phyloP scores from a whole-genome alignment of 2,797 vertebrate species.

The Lagodon rhomboides region DNA sequence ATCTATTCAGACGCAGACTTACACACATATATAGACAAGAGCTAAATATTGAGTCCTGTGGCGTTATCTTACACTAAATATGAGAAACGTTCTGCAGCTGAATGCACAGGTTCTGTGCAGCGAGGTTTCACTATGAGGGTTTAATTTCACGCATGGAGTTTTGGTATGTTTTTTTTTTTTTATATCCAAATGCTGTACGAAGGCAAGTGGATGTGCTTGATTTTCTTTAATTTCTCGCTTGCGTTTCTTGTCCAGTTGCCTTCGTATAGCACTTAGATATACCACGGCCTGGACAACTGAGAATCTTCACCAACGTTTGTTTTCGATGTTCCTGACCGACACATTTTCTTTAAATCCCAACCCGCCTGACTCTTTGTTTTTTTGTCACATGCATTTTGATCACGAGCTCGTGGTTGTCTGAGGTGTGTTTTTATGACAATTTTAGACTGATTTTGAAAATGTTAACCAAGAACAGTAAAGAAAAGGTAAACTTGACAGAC shows the following conservation, averaged over 20 bases:
- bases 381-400: constrained; percentile 2
- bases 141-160: neutral
- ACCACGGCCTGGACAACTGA: too few species aligned
- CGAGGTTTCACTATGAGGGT: constrained; percentile 6
- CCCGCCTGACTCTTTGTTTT: neutral
- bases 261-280: too few species aligned
- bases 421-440: neutral
- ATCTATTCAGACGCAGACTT: neutral
- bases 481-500: constrained; percentile 9
- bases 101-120: constrained; percentile 11
- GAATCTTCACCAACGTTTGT: neutral
- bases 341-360: neutral
- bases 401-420: neutral
- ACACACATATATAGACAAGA: constrained; percentile 4
- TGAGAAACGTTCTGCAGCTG: constrained; percentile 16
- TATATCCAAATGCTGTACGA: too few species aligned
- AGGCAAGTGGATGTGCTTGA: too few species aligned
- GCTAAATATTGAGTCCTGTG: constrained; percentile 9
- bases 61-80: constrained; percentile 23
- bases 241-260: too few species aligned
- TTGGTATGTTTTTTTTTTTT: too few species aligned
- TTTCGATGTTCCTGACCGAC: constrained; percentile 27
- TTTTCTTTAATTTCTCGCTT: too few species aligned
- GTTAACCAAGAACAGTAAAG: constrained; percentile 10
- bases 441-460: constrained; percentile 4